Percentiles rank a stretch among this genome's conserved stretches.
Evolutionary conservation across 2,888 invertebrate species (phyloP).

Genomic region (Harmothoe impar): DNA sequence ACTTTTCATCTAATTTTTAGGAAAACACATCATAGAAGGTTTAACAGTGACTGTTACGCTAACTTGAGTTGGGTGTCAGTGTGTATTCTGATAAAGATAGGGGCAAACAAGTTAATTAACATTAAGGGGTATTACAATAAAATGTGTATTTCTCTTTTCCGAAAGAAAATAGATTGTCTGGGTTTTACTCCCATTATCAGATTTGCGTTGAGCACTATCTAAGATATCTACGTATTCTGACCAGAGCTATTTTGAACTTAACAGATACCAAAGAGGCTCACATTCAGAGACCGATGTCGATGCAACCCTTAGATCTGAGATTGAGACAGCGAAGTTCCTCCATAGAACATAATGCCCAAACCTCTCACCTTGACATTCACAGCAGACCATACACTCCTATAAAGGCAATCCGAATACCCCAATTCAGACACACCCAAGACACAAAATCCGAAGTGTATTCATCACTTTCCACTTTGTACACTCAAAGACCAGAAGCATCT

Average conservation of each 20-base stretch:
- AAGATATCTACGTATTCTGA: no score
- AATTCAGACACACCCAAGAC: neutral
- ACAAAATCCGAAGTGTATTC: neutral
- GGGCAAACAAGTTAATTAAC: no score
- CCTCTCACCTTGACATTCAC: neutral
- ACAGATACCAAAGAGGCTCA: neutral
- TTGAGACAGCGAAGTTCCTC: neutral
- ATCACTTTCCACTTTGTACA: neutral
- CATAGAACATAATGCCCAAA: neutral
- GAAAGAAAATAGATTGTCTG: no score
- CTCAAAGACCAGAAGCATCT: neutral
- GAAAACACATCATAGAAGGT: no score
- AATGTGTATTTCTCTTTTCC: no score
- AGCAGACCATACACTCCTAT: constrained; percentile 1
- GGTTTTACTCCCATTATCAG: no score
- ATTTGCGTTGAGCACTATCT: no score
- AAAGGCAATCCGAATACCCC: neutral
- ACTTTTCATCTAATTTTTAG: no score
- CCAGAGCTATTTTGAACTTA: neutral
- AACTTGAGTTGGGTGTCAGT: no score
- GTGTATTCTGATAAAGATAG: no score
- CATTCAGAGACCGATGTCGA: neutral
- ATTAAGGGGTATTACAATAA: no score
- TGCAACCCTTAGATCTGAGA: neutral
- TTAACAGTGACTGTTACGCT: no score